Conservation (phyloP, 2,797 vertebrate genomes). For the Trichosurus vulpecula region DNA sequence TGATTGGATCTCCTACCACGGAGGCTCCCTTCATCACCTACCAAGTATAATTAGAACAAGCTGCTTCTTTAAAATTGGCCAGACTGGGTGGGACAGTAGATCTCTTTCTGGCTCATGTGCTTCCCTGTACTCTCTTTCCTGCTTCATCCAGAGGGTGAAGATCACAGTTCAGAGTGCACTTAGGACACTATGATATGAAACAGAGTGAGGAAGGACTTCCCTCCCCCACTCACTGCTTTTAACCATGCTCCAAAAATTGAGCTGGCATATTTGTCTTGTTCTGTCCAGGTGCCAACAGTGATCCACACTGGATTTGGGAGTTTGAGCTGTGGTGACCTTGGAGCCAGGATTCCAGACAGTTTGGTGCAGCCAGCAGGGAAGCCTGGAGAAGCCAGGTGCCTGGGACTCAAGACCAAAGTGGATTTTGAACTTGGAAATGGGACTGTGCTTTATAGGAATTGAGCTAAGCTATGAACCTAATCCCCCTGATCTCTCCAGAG, state of each 20-base stretch:
- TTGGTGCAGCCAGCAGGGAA: background rate
- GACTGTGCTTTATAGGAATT: background rate
- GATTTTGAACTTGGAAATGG: background rate
- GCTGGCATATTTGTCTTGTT: background rate
- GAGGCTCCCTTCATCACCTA: background rate
- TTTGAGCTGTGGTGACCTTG: background rate
- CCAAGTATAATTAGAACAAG: background rate
- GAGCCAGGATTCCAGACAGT: background rate
- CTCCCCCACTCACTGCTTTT: background rate
- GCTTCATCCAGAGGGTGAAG: background rate
- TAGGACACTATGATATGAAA: background rate
- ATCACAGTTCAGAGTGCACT: background rate
- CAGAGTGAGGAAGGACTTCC: background rate
- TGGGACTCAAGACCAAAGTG: background rate
- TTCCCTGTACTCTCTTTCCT: background rate
- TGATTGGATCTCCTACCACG: background rate
- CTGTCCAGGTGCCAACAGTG: background rate
- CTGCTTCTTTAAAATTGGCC: background rate
- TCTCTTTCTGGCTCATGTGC: background rate
- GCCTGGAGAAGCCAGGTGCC: background rate
- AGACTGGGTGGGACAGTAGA: background rate
- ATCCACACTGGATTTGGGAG: background rate
- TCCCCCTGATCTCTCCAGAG: background rate
- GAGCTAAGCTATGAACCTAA: background rate
- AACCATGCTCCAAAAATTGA: background rate